Evolutionary conservation across 2,888 invertebrate species (phyloP), one percentile per base, ranked within the genome.

Genomic region (Trichacis sp.): DNA sequence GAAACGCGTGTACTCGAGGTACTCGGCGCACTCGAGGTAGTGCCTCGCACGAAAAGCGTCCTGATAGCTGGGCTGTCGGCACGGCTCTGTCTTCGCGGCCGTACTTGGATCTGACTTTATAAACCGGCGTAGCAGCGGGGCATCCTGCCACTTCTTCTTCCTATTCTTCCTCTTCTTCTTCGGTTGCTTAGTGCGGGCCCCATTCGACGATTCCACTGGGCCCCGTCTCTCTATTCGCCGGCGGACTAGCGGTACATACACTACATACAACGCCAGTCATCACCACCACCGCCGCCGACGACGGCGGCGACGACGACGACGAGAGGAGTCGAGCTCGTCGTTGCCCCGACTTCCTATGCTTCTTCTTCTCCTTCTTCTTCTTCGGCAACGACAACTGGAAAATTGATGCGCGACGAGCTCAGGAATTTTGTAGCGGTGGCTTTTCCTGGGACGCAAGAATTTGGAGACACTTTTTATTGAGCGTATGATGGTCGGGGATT

Each of bases 21-120:
- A n/a, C n/a, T n/a, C n/a, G n/a, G n/a, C n/a, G n/a, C n/a, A n/a
- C n/a, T n/a, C n/a, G n/a, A n/a, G n/a, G n/a, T n/a, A n/a, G n/a
- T n/a, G n/a, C 61, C 62, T 59, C 56, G 40, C 12, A 15, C 40
- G 70, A 68, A 70, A 62, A 67, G 74, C 75, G 79, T 78, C 79
- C 77, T 81, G 79, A 79, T 78, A 76, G 80, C 75, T 79, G 72
- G 80, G 77, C 81, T 81, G 84, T 80, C 81, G 82, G 78, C 79
- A 81, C 83, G 79, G 81, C 74, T 84, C 84, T 84, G 84, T 84
- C 83, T 78, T 78, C 76, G 80, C 74, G 76, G 76, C 78, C 74
- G 77, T 77, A 77, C 73, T 74, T 75, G 74, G 76, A 73, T 75
- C 80, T 76, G 80, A 83, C 81, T 84, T 84, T 84, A 84, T 84